Evolutionary conservation across 2,113 vertebrate species (phyloP).

Genomic region (Melanerpes aurifrons): DNA sequence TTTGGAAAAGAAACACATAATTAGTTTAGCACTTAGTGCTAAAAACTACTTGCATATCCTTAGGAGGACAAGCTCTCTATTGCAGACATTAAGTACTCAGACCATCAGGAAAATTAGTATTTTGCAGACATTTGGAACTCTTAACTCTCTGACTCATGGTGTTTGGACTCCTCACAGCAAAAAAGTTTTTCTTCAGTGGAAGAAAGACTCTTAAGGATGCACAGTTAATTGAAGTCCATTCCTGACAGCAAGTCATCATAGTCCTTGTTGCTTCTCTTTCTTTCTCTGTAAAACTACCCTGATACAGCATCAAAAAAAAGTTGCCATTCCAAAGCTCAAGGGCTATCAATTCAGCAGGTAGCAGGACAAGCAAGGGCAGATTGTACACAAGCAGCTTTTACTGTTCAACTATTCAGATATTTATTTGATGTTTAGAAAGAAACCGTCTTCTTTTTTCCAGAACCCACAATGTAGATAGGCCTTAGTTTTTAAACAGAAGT

Average conservation of each 20-base stretch:
- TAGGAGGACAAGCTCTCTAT: constrained; percentile 8
- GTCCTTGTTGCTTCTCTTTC: background rate
- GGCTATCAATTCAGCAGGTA: background rate
- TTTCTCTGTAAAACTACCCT: background rate
- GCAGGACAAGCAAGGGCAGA: background rate
- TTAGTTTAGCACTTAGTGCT: background rate
- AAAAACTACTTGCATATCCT: background rate
- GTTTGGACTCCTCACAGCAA: background rate
- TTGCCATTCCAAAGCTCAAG: background rate
- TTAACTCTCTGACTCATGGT: constrained; percentile 20
- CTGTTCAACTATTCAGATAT: background rate
- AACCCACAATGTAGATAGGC: background rate
- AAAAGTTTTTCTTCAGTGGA: background rate
- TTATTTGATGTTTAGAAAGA: background rate
- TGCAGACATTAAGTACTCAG: constrained; percentile 5
- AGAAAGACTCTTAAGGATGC: background rate
- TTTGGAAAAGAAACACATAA: background rate
- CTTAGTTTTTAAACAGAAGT: background rate
- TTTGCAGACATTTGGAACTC: background rate
- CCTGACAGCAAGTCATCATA: background rate
- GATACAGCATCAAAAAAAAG: background rate
- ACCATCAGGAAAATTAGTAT: constrained; percentile 46
- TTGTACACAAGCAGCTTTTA: background rate
- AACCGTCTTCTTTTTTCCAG: background rate
- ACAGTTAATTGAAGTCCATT: background rate